phyloP scores from a whole-genome alignment of 2,113 vertebrate species.

The Sapajus apella region DNA sequence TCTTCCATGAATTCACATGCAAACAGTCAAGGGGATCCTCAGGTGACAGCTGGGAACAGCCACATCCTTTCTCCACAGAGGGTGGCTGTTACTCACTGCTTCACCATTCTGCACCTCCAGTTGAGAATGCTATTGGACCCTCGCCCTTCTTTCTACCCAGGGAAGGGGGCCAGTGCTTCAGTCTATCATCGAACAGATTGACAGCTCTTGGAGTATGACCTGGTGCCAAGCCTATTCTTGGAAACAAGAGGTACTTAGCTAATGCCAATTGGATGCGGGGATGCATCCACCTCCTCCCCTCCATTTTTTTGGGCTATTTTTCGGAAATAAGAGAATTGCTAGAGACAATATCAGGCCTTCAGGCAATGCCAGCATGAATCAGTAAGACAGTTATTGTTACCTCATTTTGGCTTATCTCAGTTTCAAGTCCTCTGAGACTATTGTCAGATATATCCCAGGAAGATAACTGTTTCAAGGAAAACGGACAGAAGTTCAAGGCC shows the following conservation, averaged over 20 bases:
- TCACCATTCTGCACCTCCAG: not conserved
- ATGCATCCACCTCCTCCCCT: not conserved
- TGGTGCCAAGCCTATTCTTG: not conserved
- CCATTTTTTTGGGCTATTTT: not conserved
- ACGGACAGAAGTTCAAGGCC: not conserved
- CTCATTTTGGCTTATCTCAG: not conserved
- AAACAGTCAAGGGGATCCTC: not conserved
- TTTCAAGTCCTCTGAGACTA: not conserved
- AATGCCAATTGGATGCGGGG: not conserved
- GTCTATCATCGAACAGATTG: not conserved
- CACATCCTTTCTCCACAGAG: not conserved
- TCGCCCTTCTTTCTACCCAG: not conserved
- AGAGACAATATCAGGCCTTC: not conserved
- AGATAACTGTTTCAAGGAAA: not conserved
- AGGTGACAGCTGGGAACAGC: not conserved
- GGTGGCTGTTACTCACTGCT: not conserved
- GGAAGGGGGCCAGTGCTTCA: not conserved
- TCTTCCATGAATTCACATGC: not conserved
- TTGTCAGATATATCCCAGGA: constrained; percentile 4
- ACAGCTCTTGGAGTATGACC: not conserved
- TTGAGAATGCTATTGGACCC: not conserved
- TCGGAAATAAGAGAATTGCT: not conserved
- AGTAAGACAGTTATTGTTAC: not conserved
- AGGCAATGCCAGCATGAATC: not conserved
- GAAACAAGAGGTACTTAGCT: not conserved